Evolutionary conservation across 2,113 vertebrate genomes (phyloP).

Genomic region (Suricata suricatta): DNA sequence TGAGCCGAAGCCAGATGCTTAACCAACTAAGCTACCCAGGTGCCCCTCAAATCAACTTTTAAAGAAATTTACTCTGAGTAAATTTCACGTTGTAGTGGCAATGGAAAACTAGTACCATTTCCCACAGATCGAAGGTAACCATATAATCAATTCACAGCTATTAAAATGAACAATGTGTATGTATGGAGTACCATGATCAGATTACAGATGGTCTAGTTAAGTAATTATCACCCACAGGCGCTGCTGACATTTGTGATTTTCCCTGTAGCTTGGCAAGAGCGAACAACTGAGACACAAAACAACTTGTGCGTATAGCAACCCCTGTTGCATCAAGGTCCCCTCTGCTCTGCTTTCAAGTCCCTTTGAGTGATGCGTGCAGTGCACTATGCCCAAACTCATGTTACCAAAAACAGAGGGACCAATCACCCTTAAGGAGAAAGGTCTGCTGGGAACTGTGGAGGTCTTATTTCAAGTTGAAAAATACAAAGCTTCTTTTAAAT

Average conservation of each 20-base stretch:
- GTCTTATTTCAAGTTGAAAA: not conserved
- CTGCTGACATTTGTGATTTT: not conserved
- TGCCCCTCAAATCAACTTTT: slow-evolving; percentile 2
- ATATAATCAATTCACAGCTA: slow-evolving; percentile 38
- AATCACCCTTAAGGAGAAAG: not conserved
- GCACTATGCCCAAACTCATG: not conserved
- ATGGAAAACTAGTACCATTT: slow-evolving; percentile 2
- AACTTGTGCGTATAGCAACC: not conserved
- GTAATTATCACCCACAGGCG: not conserved
- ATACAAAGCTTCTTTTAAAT: slow-evolving; percentile 63
- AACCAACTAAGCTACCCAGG: no score
- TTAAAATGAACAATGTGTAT: not conserved
- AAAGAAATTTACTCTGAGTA: not conserved
- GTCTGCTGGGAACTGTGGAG: slow-evolving; percentile 21
- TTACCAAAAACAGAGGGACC: not conserved
- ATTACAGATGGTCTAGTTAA: not conserved
- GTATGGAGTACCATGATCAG: not conserved
- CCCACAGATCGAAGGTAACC: not conserved
- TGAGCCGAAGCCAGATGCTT: no score
- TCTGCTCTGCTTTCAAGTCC: not conserved
- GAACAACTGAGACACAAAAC: not conserved
- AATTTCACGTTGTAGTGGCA: not conserved
- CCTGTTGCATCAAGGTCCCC: not conserved
- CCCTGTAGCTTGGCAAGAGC: not conserved
- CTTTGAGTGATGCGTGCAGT: not conserved